Evolutionary conservation across 2,797 vertebrate species (phyloP).

Genomic region (Serranus cabrilla): DNA sequence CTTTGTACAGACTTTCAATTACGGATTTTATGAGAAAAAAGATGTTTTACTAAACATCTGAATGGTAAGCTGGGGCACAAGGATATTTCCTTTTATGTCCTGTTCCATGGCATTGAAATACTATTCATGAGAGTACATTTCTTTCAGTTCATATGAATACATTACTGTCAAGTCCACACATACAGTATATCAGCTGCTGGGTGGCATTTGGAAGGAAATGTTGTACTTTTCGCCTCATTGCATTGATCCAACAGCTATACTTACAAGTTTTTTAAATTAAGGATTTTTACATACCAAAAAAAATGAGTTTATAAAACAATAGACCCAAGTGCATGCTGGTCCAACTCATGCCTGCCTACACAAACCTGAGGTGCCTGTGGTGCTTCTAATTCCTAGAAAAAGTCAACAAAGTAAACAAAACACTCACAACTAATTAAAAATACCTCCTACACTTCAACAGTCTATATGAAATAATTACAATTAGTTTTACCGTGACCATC

Average conservation of each 20-base stretch:
- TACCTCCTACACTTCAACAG: not conserved
- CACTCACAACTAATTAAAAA: not conserved
- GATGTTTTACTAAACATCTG: not conserved
- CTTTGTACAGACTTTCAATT: constrained; percentile 6
- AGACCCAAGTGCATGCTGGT: not conserved
- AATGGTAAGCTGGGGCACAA: not conserved
- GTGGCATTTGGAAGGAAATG: not conserved
- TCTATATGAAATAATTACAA: not conserved
- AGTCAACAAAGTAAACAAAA: not conserved
- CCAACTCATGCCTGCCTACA: too few species aligned
- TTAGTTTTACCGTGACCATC: not conserved
- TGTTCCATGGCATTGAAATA: not conserved
- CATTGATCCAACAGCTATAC: not conserved
- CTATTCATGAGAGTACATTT: not conserved
- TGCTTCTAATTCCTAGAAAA: not conserved
- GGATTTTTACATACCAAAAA: not conserved
- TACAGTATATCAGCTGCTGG: not conserved
- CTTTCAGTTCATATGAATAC: not conserved
- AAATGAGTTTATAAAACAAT: not conserved
- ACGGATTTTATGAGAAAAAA: constrained; percentile 2
- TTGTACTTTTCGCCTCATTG: not conserved
- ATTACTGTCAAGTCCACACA: too few species aligned
- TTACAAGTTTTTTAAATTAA: not conserved
- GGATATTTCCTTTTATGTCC: not conserved
- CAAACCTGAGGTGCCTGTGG: not conserved